Percentiles rank a stretch among this genome's conserved stretches.
Evolutionary conservation across 2,888 invertebrate species (phyloP).

Genomic region (Masnerella sp.): DNA sequence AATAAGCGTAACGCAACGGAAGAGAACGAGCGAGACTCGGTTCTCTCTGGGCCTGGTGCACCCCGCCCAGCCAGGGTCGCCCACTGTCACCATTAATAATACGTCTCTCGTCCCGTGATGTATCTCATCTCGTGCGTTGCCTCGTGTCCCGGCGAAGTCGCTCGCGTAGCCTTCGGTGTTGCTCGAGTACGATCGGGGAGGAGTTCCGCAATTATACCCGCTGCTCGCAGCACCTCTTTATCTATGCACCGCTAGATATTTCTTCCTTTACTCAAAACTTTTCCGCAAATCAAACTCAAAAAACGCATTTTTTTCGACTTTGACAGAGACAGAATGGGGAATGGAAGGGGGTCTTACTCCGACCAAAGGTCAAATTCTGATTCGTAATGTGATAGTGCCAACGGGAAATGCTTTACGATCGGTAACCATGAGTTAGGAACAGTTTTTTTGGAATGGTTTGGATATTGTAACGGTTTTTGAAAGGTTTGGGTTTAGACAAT

Average conservation of each 20-base stretch:
- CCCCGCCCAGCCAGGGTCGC: slow-evolving; percentile 77
- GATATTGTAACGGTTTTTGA: no score
- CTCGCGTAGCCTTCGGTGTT: slow-evolving; percentile 67
- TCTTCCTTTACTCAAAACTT: slow-evolving; percentile 19
- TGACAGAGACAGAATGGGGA: background rate
- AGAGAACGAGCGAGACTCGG: slow-evolving; percentile 63
- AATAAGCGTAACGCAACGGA: slow-evolving; percentile 50
- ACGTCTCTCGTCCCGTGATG: slow-evolving; percentile 77
- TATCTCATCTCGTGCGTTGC: slow-evolving; percentile 71
- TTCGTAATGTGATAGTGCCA: no score
- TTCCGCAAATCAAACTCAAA: no score
- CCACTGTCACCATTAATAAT: slow-evolving; percentile 78
- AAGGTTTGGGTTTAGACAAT: no score
- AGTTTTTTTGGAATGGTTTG: no score
- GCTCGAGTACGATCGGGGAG: slow-evolving; percentile 63
- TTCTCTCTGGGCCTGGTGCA: slow-evolving; percentile 67
- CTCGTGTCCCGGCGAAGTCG: slow-evolving; percentile 60
- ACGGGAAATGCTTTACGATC: no score
- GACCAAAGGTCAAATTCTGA: no score
- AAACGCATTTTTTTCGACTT: no score
- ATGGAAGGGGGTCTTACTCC: no score
- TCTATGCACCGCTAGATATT: slow-evolving; percentile 44
- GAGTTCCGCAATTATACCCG: slow-evolving; percentile 59
- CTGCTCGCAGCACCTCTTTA: slow-evolving; percentile 45
- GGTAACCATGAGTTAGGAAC: no score